A percentile compares a stretch with the other conserved stretches of the same genome.
phyloP scores from a whole-genome alignment of 2,113 vertebrate species.

The Eurypyga helias region DNA sequence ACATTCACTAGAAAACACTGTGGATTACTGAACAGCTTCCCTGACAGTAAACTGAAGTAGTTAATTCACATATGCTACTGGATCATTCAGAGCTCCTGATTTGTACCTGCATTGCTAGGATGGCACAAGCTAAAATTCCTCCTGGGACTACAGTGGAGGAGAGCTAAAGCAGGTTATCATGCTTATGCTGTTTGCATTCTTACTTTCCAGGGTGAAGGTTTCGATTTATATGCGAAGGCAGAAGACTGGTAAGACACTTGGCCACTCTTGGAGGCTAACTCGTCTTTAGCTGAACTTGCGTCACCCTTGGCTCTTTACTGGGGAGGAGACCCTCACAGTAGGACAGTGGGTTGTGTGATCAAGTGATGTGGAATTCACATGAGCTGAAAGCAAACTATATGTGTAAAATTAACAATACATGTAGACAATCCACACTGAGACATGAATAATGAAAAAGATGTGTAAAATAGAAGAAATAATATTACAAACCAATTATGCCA shows the following conservation, averaged over 20 bases:
- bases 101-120: neutral
- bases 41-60: neutral
- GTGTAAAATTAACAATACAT: neutral
- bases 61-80: neutral
- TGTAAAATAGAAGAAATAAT: neutral
- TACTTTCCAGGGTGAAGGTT: conserved; percentile 60
- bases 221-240: conserved; percentile 30
- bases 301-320: neutral
- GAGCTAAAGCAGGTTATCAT: neutral
- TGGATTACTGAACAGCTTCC: neutral
- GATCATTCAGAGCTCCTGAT: neutral
- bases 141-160: neutral
- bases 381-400: neutral
- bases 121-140: neutral
- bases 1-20: neutral
- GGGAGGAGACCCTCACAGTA: neutral
- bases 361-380: neutral
- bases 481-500: neutral
- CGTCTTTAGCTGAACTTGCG: neutral
- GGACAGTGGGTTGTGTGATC: neutral
- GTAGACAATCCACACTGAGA: neutral
- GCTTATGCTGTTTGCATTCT: neutral
- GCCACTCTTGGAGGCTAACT: neutral
- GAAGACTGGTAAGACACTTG: conserved; percentile 70
- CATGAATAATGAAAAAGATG: neutral